These are phyloP conservation scores for Papilio dardanus DNA, from an alignment of 1,140 invertebrate species.

Conservation along the genomic window DNA sequence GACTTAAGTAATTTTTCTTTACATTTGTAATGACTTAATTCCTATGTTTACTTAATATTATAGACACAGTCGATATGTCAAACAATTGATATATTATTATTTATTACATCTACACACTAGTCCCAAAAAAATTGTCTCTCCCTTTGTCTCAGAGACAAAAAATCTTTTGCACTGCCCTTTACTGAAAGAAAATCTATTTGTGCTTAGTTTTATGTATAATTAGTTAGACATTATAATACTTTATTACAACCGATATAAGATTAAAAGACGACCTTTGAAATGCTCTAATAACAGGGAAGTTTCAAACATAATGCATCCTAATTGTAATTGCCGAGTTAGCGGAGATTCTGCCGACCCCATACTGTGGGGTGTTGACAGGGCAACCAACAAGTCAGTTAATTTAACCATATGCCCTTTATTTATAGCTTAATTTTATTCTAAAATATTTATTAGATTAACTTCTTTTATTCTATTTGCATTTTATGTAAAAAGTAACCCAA, in stretches of 20 bases:
- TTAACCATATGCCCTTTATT: conserved; percentile 38
- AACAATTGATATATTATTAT: too few species aligned
- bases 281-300: conserved; percentile 22
- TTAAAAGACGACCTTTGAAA: conserved; percentile 24
- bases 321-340: conserved; percentile 37
- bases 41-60: too few species aligned
- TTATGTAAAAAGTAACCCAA: too few species aligned
- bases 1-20: too few species aligned
- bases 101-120: too few species aligned
- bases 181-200: too few species aligned
- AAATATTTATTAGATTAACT: background rate
- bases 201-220: background rate
- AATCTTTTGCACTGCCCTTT: too few species aligned
- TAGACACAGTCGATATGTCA: too few species aligned
- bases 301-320: conserved; percentile 31
- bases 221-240: background rate
- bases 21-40: too few species aligned
- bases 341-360: conserved; percentile 34
- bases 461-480: background rate
- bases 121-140: too few species aligned
- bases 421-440: background rate
- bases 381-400: conserved; percentile 28
- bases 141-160: too few species aligned
- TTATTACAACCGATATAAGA: conserved; percentile 23
- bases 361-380: conserved; percentile 25